phyloP scores from a whole-genome alignment of 2,888 invertebrate species.

The Synanthedon andrenaeformis region DNA sequence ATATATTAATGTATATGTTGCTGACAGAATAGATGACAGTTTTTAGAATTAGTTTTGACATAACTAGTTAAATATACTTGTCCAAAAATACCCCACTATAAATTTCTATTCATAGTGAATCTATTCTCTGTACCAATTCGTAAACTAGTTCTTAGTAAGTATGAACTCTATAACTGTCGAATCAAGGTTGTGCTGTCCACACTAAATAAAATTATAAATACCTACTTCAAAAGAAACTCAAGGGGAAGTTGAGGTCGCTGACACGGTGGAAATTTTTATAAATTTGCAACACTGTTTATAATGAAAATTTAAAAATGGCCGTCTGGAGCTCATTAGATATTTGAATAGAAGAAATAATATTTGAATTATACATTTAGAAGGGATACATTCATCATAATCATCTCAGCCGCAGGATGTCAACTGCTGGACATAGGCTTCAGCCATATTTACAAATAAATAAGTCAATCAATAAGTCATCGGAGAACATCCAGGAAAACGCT shows the following conservation, averaged over 20 bases:
- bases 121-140: not conserved
- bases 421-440: too few species aligned
- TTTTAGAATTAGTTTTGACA: too few species aligned
- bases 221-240: not conserved
- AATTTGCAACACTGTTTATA: not conserved
- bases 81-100: not conserved
- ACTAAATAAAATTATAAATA: not conserved
- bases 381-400: too few species aligned
- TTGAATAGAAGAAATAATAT: not conserved
- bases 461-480: too few species aligned
- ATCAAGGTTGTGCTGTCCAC: not conserved
- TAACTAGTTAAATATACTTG: not conserved
- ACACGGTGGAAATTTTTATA: not conserved
- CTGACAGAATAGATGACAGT: too few species aligned
- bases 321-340: not conserved
- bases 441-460: too few species aligned
- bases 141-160: not conserved
- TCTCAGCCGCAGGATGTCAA: too few species aligned
- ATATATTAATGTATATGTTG: too few species aligned
- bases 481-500: too few species aligned
- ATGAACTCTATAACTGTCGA: not conserved
- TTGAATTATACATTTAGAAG: too few species aligned
- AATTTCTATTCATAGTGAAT: not conserved
- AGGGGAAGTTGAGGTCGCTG: not conserved
- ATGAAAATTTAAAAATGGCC: not conserved